phyloP scores from a whole-genome alignment of 1,140 invertebrate species.

The Potamilus streckersoni region DNA sequence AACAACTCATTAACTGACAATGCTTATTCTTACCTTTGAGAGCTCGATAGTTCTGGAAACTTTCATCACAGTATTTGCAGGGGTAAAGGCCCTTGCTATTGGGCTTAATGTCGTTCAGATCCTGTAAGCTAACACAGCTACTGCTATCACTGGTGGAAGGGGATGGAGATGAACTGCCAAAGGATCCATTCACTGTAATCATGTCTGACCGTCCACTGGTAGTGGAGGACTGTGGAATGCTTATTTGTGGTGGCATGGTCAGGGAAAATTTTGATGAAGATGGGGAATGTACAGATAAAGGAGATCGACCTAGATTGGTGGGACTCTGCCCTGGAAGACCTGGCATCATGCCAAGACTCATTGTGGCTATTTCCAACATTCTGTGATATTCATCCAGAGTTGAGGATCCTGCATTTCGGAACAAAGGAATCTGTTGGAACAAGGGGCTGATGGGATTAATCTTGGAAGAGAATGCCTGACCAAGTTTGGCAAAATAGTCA shows the following conservation, averaged over 20 bases:
- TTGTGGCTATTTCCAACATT: slow-evolving; percentile 36
- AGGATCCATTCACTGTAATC: too few relatives aligned
- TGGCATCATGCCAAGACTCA: slow-evolving; percentile 28
- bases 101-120: slow-evolving; percentile 25
- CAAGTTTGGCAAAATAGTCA: slow-evolving; percentile 52
- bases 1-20: not conserved
- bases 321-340: slow-evolving; percentile 17
- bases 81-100: slow-evolving; percentile 73
- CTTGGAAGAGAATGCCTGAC: slow-evolving; percentile 39
- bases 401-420: slow-evolving; percentile 19
- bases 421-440: slow-evolving; percentile 23
- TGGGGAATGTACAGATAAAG: not conserved
- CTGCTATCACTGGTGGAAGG: slow-evolving; percentile 24
- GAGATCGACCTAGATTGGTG: not conserved
- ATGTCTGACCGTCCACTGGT: slow-evolving; percentile 8
- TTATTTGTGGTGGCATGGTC: not conserved
- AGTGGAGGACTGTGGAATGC: slow-evolving; percentile 5
- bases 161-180: slow-evolving; percentile 9
- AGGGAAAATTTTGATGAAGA: slow-evolving; percentile 6
- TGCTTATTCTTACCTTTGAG: slow-evolving; percentile 53
- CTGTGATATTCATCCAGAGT: slow-evolving; percentile 38
- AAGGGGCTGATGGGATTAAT: slow-evolving; percentile 30
- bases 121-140: slow-evolving; percentile 9
- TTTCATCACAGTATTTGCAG: slow-evolving; percentile 84
- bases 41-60: slow-evolving; percentile 86